phyloP scores from a whole-genome alignment of 2,113 vertebrate genomes.

The Chlamydotis undulata region DNA sequence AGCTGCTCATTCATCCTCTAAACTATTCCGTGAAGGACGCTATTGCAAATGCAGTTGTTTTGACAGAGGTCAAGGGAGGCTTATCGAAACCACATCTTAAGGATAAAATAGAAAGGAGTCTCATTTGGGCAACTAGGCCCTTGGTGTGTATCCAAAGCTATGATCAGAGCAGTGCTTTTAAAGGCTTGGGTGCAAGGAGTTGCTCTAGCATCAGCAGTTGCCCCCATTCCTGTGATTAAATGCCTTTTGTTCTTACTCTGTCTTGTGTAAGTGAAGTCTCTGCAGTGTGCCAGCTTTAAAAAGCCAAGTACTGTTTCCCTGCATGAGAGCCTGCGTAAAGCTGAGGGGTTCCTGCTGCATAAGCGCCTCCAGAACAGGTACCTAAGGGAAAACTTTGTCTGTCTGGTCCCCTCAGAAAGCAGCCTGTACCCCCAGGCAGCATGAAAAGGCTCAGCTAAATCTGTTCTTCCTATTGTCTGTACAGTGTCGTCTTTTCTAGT shows the following conservation, averaged over 20 bases:
- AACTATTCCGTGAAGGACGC: neutral
- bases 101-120: neutral
- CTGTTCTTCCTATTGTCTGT: neutral
- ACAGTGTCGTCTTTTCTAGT: neutral
- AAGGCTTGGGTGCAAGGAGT: neutral
- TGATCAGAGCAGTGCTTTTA: slow-evolving; percentile 4
- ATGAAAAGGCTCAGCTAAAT: neutral
- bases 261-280: neutral
- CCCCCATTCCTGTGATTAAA: slow-evolving; percentile 21
- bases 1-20: neutral
- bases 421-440: neutral
- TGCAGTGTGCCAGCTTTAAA: neutral
- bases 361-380: neutral
- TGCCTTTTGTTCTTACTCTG: slow-evolving; percentile 18
- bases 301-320: neutral
- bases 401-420: neutral
- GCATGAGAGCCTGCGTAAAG: neutral
- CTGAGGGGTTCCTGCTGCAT: neutral
- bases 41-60: neutral
- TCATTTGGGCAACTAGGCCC: neutral
- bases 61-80: neutral
- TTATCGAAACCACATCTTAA: neutral
- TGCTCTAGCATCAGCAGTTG: neutral
- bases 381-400: neutral
- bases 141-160: slow-evolving; percentile 16